These are phyloP conservation scores for Orchesella cincta DNA, from an alignment of 1,140 invertebrate genomes.

Conservation along the genomic window DNA sequence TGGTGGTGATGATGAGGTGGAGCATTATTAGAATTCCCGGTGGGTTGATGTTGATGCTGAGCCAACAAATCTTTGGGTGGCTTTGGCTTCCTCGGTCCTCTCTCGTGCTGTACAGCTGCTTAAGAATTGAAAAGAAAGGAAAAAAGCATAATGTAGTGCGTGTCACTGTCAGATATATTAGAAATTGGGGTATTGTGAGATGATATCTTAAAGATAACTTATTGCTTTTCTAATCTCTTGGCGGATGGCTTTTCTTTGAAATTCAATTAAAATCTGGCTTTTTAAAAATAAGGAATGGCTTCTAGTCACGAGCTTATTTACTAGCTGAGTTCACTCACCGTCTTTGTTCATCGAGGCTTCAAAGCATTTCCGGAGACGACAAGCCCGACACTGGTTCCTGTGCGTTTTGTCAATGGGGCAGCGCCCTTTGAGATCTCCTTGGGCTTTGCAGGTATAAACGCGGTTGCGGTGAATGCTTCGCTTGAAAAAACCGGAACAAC, in stretches of 20 bases:
- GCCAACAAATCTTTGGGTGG: conserved; percentile 53
- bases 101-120: conserved; percentile 65
- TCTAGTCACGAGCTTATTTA: background rate
- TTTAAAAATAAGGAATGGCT: no score
- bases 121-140: conserved; percentile 20
- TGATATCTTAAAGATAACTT: conserved; percentile 3
- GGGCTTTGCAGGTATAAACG: conserved; percentile 94
- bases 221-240: conserved; percentile 24
- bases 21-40: background rate
- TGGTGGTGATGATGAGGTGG: conserved; percentile 25
- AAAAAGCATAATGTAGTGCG: background rate
- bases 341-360: conserved; percentile 98
- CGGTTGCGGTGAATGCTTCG: conserved; percentile 92
- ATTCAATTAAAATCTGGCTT: background rate
- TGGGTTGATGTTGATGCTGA: conserved; percentile 16
- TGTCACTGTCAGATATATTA: background rate
- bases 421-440: conserved; percentile 85
- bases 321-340: conserved; percentile 68
- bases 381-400: conserved; percentile 94
- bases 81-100: conserved; percentile 64
- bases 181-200: conserved; percentile 11
- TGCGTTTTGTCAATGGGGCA: conserved; percentile 97
- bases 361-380: conserved; percentile 93
- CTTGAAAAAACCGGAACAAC: conserved; percentile 97
- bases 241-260: background rate